Percentiles rank a stretch among this genome's conserved stretches.
These are phyloP conservation scores for Pachycephala philippinensis DNA, from an alignment of 2,113 vertebrate species.

Conservation along the genomic window DNA sequence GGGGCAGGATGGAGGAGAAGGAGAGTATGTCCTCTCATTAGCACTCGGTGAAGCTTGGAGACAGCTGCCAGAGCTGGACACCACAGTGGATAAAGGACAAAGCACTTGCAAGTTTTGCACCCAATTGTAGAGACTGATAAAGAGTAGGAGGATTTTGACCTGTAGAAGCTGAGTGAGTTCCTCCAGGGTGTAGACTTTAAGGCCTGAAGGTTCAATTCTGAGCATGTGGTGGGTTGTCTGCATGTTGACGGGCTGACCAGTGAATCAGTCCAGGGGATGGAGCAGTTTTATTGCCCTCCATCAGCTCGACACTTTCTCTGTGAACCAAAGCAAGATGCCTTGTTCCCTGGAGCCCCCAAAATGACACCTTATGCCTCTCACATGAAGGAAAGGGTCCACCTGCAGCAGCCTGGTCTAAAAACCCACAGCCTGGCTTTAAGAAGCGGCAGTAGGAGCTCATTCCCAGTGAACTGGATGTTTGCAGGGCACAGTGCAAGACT, in stretches of 20 bases:
- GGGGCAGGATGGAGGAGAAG: background rate
- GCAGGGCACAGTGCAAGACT: background rate
- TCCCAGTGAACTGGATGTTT: background rate
- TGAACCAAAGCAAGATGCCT: background rate
- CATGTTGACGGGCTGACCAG: accelerated
- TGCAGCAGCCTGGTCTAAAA: background rate
- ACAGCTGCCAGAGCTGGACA: background rate
- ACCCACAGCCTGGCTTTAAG: background rate
- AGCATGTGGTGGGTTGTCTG: background rate
- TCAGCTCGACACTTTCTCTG: background rate
- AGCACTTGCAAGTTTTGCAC: background rate
- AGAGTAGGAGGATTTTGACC: background rate
- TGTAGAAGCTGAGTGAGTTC: background rate
- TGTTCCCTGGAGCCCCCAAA: background rate
- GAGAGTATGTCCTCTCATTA: background rate
- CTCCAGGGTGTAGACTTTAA: background rate
- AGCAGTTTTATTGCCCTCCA: background rate
- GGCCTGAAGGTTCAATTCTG: background rate
- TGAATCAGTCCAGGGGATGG: background rate
- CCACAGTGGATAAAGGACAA: background rate
- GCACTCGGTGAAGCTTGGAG: background rate
- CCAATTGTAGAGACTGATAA: background rate
- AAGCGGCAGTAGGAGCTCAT: background rate
- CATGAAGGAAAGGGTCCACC: background rate
- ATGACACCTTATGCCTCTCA: background rate